A percentile compares a stretch with the other conserved stretches of the same genome.
Evolutionary conservation across 1,140 invertebrate species (phyloP).

Genomic region (Pygmarrhopalites habei): DNA sequence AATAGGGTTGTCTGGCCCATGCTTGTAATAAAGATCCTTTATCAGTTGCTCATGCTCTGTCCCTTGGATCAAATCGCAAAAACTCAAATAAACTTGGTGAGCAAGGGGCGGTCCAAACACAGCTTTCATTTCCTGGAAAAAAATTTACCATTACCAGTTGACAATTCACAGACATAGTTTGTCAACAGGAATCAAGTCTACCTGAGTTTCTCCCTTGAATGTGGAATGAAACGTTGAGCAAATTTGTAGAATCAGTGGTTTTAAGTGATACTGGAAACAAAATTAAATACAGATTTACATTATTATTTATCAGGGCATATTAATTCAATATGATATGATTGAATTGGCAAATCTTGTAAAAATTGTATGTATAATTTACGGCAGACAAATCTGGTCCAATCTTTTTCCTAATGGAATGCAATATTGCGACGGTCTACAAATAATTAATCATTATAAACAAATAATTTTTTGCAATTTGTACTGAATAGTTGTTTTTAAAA

Average conservation of each 20-base stretch:
- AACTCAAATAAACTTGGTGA: conserved; percentile 20
- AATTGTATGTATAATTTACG: no score
- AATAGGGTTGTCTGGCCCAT: conserved; percentile 7
- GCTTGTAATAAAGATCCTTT: conserved; percentile 23
- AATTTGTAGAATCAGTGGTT: conserved; percentile 27
- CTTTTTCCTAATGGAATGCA: conserved; percentile 32
- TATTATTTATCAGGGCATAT: no score
- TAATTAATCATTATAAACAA: conserved; percentile 5
- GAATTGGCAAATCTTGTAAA: no score
- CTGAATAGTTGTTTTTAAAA: neutral
- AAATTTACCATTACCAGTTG: neutral
- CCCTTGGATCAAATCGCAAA: conserved; percentile 31
- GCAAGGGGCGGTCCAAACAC: conserved; percentile 25
- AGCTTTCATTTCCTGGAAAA: conserved; percentile 2
- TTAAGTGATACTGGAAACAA: no score
- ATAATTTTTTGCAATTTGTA: neutral
- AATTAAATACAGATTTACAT: no score
- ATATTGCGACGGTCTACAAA: conserved; percentile 29
- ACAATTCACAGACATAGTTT: neutral
- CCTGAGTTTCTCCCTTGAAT: conserved; percentile 1
- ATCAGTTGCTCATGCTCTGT: conserved; percentile 25
- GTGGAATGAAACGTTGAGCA: conserved; percentile 26
- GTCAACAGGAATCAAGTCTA: neutral
- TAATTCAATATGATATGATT: no score
- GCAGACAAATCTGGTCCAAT: conserved; percentile 35